Conservation (phyloP, 2,888 invertebrate species). For the Octodonta nipae region DNA sequence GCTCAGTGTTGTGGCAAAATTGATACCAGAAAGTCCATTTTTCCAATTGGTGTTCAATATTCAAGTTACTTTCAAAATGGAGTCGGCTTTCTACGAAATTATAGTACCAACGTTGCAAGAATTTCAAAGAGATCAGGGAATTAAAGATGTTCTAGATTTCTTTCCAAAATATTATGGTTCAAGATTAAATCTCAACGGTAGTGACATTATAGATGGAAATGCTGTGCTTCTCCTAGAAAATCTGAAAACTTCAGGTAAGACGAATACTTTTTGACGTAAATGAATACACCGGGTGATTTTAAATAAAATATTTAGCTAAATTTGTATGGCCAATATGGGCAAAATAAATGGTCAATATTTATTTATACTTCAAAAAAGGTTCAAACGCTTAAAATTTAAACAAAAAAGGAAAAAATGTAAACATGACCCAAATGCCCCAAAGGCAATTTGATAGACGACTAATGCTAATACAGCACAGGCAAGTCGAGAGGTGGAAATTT, state of each 20-base stretch:
- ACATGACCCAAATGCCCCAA: too few relatives aligned
- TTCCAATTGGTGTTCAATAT: constrained; percentile 36
- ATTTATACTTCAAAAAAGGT: too few relatives aligned
- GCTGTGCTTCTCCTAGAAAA: constrained; percentile 41
- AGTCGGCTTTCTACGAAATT: constrained; percentile 36
- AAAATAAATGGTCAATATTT: too few relatives aligned
- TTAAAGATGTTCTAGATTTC: constrained; percentile 30
- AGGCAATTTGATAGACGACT: too few relatives aligned
- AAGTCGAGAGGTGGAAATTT: too few relatives aligned
- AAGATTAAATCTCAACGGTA: constrained; percentile 9
- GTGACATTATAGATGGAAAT: constrained; percentile 34
- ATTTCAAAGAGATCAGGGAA: constrained; percentile 33
- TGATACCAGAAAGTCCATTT: constrained; percentile 6
- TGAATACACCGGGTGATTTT: too few relatives aligned
- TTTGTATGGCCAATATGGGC: too few relatives aligned
- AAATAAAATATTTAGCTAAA: too few relatives aligned
- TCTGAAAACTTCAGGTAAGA: constrained; percentile 23
- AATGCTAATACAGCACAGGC: too few relatives aligned
- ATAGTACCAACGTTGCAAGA: constrained; percentile 33
- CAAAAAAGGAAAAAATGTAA: too few relatives aligned
- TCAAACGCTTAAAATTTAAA: too few relatives aligned
- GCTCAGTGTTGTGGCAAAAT: constrained; percentile 3
- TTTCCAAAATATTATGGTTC: constrained; percentile 37
- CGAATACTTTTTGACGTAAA: neutral
- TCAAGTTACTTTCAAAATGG: constrained; percentile 37